Base-by-base conservation (phyloP, 1,140 invertebrate genomes). In the Macrobrachium rosenbergii region DNA sequence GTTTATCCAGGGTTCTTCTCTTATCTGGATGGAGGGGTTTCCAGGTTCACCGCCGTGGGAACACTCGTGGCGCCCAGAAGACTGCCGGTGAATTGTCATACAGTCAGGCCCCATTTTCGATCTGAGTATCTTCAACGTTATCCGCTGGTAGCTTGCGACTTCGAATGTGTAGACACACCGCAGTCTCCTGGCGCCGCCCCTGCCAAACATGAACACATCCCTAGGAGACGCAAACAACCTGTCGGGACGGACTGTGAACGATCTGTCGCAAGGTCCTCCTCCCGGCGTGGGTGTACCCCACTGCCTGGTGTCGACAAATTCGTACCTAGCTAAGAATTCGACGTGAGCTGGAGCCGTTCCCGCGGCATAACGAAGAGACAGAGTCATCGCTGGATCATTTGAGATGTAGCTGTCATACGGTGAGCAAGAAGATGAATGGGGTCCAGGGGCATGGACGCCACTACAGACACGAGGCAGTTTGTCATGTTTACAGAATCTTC, bases 301-400 rank as follows among this genome's bases (percentile, higher is more conserved):
- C 59, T 88, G 89, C 0, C 89, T 78, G 58, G 64, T 88, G 69
- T 86, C 78, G 0, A 89, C 89, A 63, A 89, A 89, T 73, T 89
- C 89, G 60, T 88, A 89, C 43, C 89, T 78, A 17, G 89, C 89
- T n/a, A 89, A 60, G 62, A 89, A 89, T 63, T 89, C 89, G 28
- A 89, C 83, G 58, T 89, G 89, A 17, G 86, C 59, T 60, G 89
- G 86, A 19, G 83, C 76, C 14, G 89, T 89, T 12, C 89, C 89
- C 1, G 83, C 82, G 12, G 89, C 86, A 69, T 89, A 89, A 28
- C 80, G 77, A 28, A 89, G 82, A 17, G 82, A 72, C 16, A 89
- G 58, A 10, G 87, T 88, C 75, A 89, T 77, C 5, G 78, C 72
- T 3, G 84, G 76, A 37, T 59, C 59, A n/a, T 83, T 67, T 17